A percentile compares a stretch with the other conserved stretches of the same genome.
These are phyloP conservation scores for Colostygia pectinataria DNA, from an alignment of 2,888 invertebrate species.

Conservation along the genomic window DNA sequence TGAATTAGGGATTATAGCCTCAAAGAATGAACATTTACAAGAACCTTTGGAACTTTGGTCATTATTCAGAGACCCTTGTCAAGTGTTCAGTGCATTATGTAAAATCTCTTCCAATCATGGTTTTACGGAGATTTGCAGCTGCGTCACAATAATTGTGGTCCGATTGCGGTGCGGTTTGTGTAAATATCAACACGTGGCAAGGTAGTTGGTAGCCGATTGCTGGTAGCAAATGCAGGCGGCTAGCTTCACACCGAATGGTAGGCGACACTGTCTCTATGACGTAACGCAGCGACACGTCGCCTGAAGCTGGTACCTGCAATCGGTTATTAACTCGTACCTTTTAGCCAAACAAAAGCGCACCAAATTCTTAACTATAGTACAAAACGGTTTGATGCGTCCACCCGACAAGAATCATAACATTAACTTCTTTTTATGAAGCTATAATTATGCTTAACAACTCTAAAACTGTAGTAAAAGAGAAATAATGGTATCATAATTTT, in stretches of 20 bases:
- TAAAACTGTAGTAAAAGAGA: conserved; percentile 39
- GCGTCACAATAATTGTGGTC: no score
- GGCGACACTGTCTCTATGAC: no score
- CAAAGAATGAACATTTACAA: conserved; percentile 51
- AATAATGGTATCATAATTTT: conserved; percentile 40
- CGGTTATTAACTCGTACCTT: no score
- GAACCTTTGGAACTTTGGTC: conserved; percentile 51
- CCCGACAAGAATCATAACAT: conserved; percentile 9
- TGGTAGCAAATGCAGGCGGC: no score
- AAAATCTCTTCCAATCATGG: conserved; percentile 2
- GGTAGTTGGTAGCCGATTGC: no score
- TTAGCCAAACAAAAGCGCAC: not conserved
- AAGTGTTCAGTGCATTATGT: conserved; percentile 14
- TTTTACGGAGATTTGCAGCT: no score
- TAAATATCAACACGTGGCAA: no score
- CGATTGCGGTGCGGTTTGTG: not conserved
- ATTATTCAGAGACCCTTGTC: conserved; percentile 41
- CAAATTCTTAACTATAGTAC: conserved; percentile 10
- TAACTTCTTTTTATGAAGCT: conserved; percentile 38
- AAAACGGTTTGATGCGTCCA: conserved; percentile 11
- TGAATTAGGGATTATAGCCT: conserved; percentile 50
- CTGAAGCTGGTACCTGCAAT: no score
- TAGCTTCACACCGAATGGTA: no score
- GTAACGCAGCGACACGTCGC: no score
- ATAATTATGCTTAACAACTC: conserved; percentile 41